Base-by-base conservation (phyloP, 2,888 invertebrate species). In the Vesta saturnalis region DNA sequence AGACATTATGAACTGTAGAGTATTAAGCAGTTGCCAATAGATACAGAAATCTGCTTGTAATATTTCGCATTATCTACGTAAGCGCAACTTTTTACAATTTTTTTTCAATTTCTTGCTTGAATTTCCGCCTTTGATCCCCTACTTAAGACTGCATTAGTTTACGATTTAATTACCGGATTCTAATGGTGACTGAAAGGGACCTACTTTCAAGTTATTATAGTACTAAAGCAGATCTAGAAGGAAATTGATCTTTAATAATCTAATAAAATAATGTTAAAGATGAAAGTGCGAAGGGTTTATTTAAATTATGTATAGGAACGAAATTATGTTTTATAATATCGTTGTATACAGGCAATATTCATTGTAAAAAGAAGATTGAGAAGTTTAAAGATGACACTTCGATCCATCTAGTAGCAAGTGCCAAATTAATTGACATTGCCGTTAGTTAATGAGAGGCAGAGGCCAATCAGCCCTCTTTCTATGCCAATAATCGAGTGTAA, bases 401-500 rank as follows among this genome's bases (percentile, higher is more conserved):
- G 65, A 66, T 66, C 60, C 60, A 70, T 67, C 63, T 67, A 63
- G 56, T 18, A 60, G 61, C 66, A 66, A 65, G 69, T 69, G 70
- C 68, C 60, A 63, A 65, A 72, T 73, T 70, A 74, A 74, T 74
- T 74, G 72, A 63, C 67, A 60, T 60, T 61, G 74, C 61, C 69
- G 59, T 59, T 21, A 58, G 68, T 64, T 74, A 72, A 74, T 70
- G 73, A 76, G 73, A 72, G 72, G 73, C 72, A 71, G 72, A 71
- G 71, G 73, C 72, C 70, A 65, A 74, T 74, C 72, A 69, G 62
- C 70, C 70, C 71, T 68, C 73, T 73, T 71, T 75, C 69, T 72
- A 71, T 73, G 75, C 69, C 74, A 74, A 74, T 75, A 74, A 74
- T 74, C 70, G 68, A 59, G 68, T 59, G 63, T 73, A 76, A 76